phyloP scores from a whole-genome alignment of 2,113 vertebrate genomes.

The Gracilinanus agilis region DNA sequence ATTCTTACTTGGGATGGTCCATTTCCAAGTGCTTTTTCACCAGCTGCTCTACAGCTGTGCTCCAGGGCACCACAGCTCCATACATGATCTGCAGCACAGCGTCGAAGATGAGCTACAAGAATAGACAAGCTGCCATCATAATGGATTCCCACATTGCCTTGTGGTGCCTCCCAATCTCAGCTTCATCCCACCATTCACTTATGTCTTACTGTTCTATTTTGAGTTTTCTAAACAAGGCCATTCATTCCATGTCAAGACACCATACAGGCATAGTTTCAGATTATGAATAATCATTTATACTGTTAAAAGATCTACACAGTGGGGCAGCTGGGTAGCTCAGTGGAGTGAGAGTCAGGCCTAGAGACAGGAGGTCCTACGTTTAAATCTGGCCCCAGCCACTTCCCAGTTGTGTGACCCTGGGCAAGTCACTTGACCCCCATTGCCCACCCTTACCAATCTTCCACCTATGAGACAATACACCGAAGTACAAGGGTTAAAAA shows the following conservation, averaged over 20 bases:
- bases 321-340: no score
- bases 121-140: neutral
- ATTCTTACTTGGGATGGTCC: slow-evolving; percentile 93
- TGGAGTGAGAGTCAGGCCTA: no score
- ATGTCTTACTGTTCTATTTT: rapidly evolving
- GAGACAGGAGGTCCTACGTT: no score
- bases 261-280: neutral
- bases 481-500: no score
- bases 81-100: slow-evolving; percentile 97
- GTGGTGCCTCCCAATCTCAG: neutral
- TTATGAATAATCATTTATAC: no score
- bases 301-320: neutral
- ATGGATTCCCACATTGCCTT: neutral
- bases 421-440: no score
- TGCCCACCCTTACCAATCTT: no score
- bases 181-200: neutral
- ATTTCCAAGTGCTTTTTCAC: slow-evolving; percentile 94
- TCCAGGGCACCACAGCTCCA: slow-evolving; percentile 95
- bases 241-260: neutral
- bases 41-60: slow-evolving; percentile 91
- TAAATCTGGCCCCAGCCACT: no score
- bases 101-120: slow-evolving; percentile 92
- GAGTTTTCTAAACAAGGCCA: neutral
- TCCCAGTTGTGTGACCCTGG: no score
- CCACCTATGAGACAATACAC: no score